A percentile compares a stretch with the other conserved stretches of the same genome.
Evolutionary conservation across 2,113 vertebrate species (phyloP).

Genomic region (Xenopus laevis): DNA sequence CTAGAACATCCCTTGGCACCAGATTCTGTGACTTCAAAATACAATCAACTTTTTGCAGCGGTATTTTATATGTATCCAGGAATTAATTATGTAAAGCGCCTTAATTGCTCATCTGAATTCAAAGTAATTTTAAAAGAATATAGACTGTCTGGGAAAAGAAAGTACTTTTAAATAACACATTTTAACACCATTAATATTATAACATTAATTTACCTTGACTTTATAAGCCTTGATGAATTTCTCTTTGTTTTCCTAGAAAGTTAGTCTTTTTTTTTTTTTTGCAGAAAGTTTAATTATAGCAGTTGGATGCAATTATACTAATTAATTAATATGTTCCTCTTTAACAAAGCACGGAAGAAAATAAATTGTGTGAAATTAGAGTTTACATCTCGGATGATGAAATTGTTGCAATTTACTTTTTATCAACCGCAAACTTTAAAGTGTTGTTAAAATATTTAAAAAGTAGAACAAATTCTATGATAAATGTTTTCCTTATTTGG

Average conservation of each 20-base stretch:
- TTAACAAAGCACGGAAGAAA: background rate
- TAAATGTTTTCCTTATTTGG: background rate
- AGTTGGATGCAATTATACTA: background rate
- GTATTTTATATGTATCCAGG: too few species aligned
- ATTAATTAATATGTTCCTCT: slow-evolving; percentile 3
- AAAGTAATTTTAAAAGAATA: too few species aligned
- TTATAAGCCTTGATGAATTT: background rate
- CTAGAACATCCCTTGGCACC: too few species aligned
- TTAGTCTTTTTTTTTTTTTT: background rate
- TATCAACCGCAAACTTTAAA: background rate
- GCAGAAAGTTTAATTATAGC: background rate
- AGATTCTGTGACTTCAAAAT: too few species aligned
- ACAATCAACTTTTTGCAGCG: too few species aligned
- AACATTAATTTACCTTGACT: background rate
- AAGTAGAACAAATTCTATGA: too few species aligned
- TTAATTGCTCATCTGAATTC: too few species aligned
- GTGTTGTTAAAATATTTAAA: background rate
- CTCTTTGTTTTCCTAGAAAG: background rate
- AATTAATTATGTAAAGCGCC: too few species aligned
- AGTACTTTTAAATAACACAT: background rate
- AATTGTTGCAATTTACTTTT: background rate
- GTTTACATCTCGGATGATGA: background rate
- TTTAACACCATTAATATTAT: too few species aligned
- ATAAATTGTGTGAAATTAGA: slow-evolving; percentile 1
- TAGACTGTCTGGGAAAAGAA: background rate